phyloP scores from a whole-genome alignment of 2,113 vertebrate species.

The Myrmecobius fasciatus region DNA sequence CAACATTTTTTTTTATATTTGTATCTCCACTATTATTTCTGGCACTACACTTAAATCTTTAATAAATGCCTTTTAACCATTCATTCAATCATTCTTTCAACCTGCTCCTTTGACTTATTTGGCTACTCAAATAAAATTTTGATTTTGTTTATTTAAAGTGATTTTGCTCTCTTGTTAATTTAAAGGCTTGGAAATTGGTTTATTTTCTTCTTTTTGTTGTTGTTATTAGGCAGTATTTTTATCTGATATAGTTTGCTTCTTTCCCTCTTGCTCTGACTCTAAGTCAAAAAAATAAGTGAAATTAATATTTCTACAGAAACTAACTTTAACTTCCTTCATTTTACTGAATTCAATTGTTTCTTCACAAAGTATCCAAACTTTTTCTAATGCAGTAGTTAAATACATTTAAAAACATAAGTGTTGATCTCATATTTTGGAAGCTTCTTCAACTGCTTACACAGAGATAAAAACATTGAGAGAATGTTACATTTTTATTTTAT shows the following conservation, averaged over 20 bases:
- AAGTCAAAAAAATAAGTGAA: not conserved
- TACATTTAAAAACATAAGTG: not conserved
- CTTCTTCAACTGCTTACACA: conserved; percentile 20
- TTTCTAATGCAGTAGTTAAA: conserved; percentile 23
- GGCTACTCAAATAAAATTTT: no score
- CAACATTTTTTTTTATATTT: no score
- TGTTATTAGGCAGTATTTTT: not conserved
- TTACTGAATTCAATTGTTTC: conserved; percentile 10
- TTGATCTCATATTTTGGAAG: conserved; percentile 36
- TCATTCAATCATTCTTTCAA: no score
- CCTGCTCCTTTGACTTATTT: no score
- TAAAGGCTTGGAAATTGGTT: not conserved
- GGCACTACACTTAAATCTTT: no score
- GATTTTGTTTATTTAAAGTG: not conserved
- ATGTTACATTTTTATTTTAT: conserved; percentile 29
- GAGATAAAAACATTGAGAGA: not conserved
- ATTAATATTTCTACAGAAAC: not conserved
- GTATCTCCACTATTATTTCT: no score
- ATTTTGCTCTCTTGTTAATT: not conserved
- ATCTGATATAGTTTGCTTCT: not conserved
- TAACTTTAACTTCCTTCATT: conserved; percentile 21
- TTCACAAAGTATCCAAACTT: conserved; percentile 12
- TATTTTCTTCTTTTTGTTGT: not conserved
- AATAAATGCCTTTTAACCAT: no score
- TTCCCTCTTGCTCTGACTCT: not conserved